phyloP scores from a whole-genome alignment of 2,797 vertebrate genomes.

The Danio jaintianensis region DNA sequence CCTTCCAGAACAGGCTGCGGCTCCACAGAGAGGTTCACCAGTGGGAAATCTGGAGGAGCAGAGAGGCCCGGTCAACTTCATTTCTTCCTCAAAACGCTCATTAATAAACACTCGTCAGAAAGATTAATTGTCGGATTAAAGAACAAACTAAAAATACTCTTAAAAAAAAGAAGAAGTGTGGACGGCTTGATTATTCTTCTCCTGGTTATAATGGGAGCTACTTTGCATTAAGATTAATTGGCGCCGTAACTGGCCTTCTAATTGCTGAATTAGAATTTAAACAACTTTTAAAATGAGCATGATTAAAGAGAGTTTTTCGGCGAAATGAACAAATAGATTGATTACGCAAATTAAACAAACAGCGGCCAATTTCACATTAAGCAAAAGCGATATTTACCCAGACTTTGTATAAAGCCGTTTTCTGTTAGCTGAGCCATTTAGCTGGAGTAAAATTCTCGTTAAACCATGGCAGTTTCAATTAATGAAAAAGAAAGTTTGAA shows the following conservation, averaged over 20 bases:
- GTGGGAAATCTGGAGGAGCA: conserved; percentile 82
- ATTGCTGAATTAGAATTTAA: conserved; percentile 60
- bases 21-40: conserved; percentile 89
- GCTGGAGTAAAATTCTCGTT: neutral
- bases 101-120: conserved; percentile 57
- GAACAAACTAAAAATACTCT: conserved; percentile 52
- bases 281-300: conserved; percentile 49
- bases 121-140: conserved; percentile 53
- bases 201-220: conserved; percentile 42
- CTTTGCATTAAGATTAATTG: conserved; percentile 57
- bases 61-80: conserved; percentile 37
- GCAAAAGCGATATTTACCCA: conserved; percentile 21
- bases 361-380: conserved; percentile 32
- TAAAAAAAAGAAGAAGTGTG: conserved; percentile 7
- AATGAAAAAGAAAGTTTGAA: conserved; percentile 19
- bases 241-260: conserved; percentile 48
- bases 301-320: conserved; percentile 54
- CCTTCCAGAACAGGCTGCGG: conserved; percentile 89
- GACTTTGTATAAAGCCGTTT: conserved; percentile 22
- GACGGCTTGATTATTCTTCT: conserved; percentile 46
- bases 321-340: conserved; percentile 47
- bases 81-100: neutral
- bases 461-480: neutral
- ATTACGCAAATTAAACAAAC: conserved; percentile 56
- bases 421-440: no score